phyloP scores from a whole-genome alignment of 2,888 invertebrate genomes.

The Caenorhabditis macrosperma region DNA sequence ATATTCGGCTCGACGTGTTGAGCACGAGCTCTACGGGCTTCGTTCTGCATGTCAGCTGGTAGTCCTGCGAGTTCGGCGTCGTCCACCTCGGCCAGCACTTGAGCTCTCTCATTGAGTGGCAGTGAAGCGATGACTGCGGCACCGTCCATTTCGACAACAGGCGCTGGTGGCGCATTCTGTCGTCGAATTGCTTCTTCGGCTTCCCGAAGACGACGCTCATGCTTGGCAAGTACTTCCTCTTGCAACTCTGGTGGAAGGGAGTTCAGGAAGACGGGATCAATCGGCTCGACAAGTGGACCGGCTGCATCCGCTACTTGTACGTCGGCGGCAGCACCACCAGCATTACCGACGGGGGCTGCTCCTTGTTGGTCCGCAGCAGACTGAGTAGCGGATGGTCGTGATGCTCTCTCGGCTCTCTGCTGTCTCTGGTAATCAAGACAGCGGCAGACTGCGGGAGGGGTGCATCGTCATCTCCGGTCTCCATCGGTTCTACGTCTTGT shows the following conservation, averaged over 20 bases:
- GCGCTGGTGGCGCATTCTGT: slow-evolving; percentile 67
- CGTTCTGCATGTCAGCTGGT: slow-evolving; percentile 66
- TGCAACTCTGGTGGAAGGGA: slow-evolving; percentile 91
- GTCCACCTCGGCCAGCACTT: slow-evolving; percentile 90
- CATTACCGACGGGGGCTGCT: slow-evolving; percentile 44
- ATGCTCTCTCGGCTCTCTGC: slow-evolving; percentile 81
- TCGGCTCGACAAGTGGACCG: slow-evolving; percentile 80
- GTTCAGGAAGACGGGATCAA: slow-evolving; percentile 91
- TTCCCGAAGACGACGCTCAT: slow-evolving; percentile 82
- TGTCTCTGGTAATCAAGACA: slow-evolving; percentile 86
- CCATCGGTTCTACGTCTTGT: slow-evolving; percentile 34
- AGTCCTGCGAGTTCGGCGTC: slow-evolving; percentile 88
- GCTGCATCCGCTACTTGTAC: slow-evolving; percentile 44
- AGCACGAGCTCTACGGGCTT: slow-evolving; percentile 58
- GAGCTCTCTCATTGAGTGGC: slow-evolving; percentile 81
- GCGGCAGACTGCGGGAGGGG: slow-evolving; percentile 57
- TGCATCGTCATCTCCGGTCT: slow-evolving; percentile 52
- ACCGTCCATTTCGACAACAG: slow-evolving; percentile 83
- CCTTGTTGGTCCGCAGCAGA: slow-evolving; percentile 45
- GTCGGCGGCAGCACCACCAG: slow-evolving; percentile 23
- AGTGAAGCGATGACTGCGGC: slow-evolving; percentile 89
- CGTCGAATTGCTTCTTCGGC: slow-evolving; percentile 85
- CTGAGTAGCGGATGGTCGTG: slow-evolving; percentile 60
- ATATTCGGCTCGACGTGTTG: slow-evolving; percentile 44
- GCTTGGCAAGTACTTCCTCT: slow-evolving; percentile 83